phyloP scores from a whole-genome alignment of 2,888 invertebrate species.

The Plagodis pulveraria region DNA sequence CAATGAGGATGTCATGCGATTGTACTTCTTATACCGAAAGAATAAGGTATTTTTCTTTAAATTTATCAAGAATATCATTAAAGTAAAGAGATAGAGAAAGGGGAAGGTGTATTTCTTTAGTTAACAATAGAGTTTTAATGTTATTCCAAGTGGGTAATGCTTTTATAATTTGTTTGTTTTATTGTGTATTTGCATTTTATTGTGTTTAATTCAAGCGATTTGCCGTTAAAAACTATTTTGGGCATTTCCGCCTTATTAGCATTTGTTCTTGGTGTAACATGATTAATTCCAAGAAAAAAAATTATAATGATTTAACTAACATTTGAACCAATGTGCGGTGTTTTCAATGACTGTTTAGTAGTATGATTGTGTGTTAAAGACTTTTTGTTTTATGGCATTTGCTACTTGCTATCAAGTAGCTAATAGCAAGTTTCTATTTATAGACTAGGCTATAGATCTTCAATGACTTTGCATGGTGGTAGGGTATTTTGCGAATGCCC shows the following conservation, averaged over 20 bases:
- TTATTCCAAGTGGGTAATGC: conserved; percentile 67
- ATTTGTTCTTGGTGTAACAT: too few species aligned
- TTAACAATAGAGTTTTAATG: conserved; percentile 78
- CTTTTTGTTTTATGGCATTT: too few species aligned
- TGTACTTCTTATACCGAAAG: conserved; percentile 39
- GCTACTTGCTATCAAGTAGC: too few species aligned
- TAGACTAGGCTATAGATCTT: too few species aligned
- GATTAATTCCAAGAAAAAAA: too few species aligned
- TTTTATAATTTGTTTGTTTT: conserved; percentile 83
- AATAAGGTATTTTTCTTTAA: conserved; percentile 10
- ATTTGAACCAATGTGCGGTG: too few species aligned
- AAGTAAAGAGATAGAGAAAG: conserved; percentile 50
- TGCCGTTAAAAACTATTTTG: conserved; percentile 36
- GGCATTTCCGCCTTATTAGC: neutral
- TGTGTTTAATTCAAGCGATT: conserved; percentile 71
- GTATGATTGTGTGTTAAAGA: too few species aligned
- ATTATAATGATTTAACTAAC: too few species aligned
- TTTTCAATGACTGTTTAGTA: too few species aligned
- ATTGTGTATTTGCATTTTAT: conserved; percentile 77
- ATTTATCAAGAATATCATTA: conserved; percentile 1
- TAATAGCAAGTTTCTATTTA: too few species aligned
- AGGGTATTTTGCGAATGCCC: too few species aligned
- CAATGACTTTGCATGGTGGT: too few species aligned
- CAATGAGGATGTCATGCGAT: conserved; percentile 19
- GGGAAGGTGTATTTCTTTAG: conserved; percentile 71